A percentile compares a stretch with the other conserved stretches of the same genome.
Conservation (phyloP, 2,797 vertebrate genomes). For the Rhinophrynus dorsalis region DNA sequence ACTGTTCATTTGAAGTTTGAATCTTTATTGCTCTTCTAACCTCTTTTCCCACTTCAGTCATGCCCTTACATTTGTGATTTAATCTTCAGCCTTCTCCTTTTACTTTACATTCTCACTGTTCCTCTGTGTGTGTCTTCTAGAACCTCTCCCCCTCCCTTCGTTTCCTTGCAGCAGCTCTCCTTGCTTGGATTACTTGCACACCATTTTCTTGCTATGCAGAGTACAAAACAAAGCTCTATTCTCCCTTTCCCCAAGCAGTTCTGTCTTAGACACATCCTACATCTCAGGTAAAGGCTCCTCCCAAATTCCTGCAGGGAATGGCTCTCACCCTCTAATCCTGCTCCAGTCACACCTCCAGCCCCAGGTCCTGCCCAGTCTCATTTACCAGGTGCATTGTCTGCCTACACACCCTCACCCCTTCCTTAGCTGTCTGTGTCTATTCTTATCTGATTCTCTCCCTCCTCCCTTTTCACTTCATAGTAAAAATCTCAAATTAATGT, state of each 20-base stretch:
- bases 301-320: background rate
- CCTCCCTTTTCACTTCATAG: background rate
- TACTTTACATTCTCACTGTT: background rate
- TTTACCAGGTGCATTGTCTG: constrained; percentile 24
- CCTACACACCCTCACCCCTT: constrained; percentile 5
- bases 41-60: background rate
- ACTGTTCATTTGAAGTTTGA: too few relatives aligned
- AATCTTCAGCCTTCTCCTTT: background rate
- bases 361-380: background rate
- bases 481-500: too few relatives aligned
- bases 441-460: background rate
- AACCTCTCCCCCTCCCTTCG: background rate
- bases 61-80: background rate
- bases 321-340: background rate
- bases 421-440: background rate
- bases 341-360: constrained; percentile 6
- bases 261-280: background rate
- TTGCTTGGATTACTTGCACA: background rate
- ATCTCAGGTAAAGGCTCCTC: constrained; percentile 22
- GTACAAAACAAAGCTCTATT: background rate
- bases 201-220: constrained; percentile 11
- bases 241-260: background rate
- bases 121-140: background rate
- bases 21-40: too few relatives aligned
- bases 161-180: background rate